Base-by-base conservation (phyloP, 2,797 vertebrate genomes). In the Cichlasoma orientale region DNA sequence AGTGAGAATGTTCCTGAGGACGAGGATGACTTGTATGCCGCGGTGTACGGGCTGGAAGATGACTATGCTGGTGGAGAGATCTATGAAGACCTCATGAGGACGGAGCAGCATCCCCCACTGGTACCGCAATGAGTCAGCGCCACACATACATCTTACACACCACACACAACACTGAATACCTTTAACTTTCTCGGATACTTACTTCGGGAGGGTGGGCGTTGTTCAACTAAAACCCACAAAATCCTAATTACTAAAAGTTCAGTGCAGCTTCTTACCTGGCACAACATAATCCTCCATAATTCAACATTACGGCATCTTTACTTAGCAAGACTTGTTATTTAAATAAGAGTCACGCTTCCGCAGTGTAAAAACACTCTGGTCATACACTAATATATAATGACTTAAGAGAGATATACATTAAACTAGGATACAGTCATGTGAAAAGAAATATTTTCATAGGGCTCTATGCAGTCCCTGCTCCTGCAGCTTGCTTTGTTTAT, bases 1-100 rank as follows among this genome's bases (percentile, higher is more conserved):
- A 99, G 97, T 90, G 97, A 98, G 91, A 96, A 95, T 14, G 92
- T 73, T 36, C 93, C 88, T 9, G 96, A 96, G 7, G 93, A 94
- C 0, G 97, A 97, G 78, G 97, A 98, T 1, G 96, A 97, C 1
- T 88, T 97, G 75, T 99, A 98, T 2, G 96, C 97, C 63, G 95
- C 95, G 0, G 96, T 98, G 4, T 98, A 97, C 1, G 95, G 95
- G 25, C 10, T 92, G 55, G 92, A 94, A 41, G 92, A 94, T 1
- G 96, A 97, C 59, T 95, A 97, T 4, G 95, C 96, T 80, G 96
- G 96, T 2, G 97, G 96, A 7, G 97, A 97, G 82, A 97, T 99
- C 72, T 99, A 99, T 29, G 97, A 98, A 92, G 97, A 98, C 90
- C 87, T 98, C 7, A 98, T 98, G 97, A 97, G 97, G 89, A 95